Evolutionary conservation across 1,140 invertebrate genomes (phyloP).

Genomic region (Pachyrhynchus sulphureomaculatus): DNA sequence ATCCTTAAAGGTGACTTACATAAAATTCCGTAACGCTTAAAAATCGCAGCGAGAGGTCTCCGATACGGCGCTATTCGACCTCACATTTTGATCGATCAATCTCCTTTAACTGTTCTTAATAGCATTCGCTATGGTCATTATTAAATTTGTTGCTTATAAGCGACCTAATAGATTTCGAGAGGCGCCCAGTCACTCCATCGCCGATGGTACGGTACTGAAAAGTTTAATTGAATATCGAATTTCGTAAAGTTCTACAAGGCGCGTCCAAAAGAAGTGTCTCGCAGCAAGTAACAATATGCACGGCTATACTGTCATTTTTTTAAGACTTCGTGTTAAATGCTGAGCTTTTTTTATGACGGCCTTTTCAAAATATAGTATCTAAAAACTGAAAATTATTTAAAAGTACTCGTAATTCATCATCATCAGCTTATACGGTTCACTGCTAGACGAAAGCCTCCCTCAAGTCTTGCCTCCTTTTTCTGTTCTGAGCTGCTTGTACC

Average conservation of each 20-base stretch:
- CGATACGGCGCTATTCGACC: conserved; percentile 9
- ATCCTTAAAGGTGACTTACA: not conserved
- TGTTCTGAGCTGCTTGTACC: too few relatives aligned
- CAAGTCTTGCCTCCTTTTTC: too few relatives aligned
- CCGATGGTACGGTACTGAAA: conserved; percentile 17
- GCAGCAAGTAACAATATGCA: not conserved
- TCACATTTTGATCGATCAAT: conserved; percentile 32
- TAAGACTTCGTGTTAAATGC: too few relatives aligned
- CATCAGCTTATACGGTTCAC: too few relatives aligned
- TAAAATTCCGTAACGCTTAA: not conserved
- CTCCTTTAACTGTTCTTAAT: conserved; percentile 24
- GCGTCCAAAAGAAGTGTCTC: not conserved
- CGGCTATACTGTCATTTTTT: too few relatives aligned
- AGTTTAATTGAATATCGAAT: conserved; percentile 33
- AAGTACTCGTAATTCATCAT: too few relatives aligned
- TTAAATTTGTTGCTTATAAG: conserved; percentile 35
- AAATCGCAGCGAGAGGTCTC: conserved; percentile 2
- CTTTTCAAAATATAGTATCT: too few relatives aligned
- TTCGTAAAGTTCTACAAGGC: conserved; percentile 13
- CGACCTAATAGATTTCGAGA: conserved; percentile 31
- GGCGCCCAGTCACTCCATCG: conserved; percentile 23
- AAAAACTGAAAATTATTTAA: too few relatives aligned
- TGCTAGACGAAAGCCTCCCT: too few relatives aligned
- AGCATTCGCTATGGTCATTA: conserved; percentile 33
- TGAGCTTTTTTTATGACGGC: too few relatives aligned